Evolutionary conservation across 2,888 invertebrate species (phyloP).

Genomic region (Agrochola macilenta): DNA sequence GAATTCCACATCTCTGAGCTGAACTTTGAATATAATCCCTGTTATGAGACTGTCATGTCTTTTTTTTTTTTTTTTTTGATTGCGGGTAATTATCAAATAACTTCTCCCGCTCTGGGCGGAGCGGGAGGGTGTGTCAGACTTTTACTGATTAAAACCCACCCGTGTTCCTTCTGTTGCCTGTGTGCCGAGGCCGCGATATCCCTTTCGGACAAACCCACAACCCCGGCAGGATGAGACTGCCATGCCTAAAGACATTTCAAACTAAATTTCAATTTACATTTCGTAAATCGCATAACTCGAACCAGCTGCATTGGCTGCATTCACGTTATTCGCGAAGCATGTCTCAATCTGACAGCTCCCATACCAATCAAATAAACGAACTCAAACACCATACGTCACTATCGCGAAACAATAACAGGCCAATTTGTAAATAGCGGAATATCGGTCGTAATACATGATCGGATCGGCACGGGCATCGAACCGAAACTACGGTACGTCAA

Average conservation of each 20-base stretch:
- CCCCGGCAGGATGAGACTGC: background rate
- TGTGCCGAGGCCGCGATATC: no score
- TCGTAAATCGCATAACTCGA: background rate
- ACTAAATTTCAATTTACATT: conserved; percentile 14
- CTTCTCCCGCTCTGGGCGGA: no score
- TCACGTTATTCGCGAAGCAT: conserved; percentile 23
- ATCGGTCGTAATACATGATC: conserved; percentile 66
- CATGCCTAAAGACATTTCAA: background rate
- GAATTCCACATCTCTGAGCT: background rate
- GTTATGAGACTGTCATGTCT: background rate
- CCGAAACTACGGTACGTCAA: conserved; percentile 76
- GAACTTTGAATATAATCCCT: background rate
- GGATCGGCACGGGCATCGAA: conserved; percentile 67
- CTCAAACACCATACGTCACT: conserved; percentile 59
- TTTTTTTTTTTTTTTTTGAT: no score
- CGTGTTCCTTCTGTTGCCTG: no score
- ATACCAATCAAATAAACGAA: conserved; percentile 48
- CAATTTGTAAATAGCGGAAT: conserved; percentile 68
- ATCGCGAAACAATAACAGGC: conserved; percentile 66
- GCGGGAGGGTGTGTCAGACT: no score
- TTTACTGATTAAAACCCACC: no score
- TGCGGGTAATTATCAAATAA: no score
- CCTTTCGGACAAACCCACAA: no score
- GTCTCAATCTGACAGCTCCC: conserved; percentile 34
- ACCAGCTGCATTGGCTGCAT: conserved; percentile 19